Evolutionary conservation across 1,140 invertebrate species (phyloP).

Genomic region (Magallana ariakensis): DNA sequence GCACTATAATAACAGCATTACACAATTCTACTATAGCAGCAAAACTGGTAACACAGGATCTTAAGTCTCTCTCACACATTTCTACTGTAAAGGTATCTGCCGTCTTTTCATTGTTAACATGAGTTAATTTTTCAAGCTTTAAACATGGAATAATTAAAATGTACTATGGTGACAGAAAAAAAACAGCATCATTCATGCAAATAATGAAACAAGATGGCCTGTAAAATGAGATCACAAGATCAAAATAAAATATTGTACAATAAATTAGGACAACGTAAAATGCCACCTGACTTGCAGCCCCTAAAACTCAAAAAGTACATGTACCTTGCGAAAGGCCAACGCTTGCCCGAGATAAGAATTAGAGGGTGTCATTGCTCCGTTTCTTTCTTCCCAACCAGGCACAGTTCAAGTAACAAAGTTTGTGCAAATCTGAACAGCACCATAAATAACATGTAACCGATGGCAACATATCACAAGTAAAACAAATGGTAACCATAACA

Average conservation of each 20-base stretch:
- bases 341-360: too few relatives aligned
- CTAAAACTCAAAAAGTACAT: background rate
- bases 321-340: too few relatives aligned
- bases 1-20: constrained; percentile 1
- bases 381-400: background rate
- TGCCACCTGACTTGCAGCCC: constrained; percentile 3
- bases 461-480: constrained; percentile 29
- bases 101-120: background rate
- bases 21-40: background rate
- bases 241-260: constrained; percentile 8
- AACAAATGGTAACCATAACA: constrained; percentile 6
- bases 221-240: constrained; percentile 37
- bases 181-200: background rate
- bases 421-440: constrained; percentile 13
- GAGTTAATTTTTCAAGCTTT: background rate
- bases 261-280: constrained; percentile 16
- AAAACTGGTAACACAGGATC: background rate
- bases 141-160: background rate
- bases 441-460: constrained; percentile 18
- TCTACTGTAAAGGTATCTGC: background rate
- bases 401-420: background rate
- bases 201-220: constrained; percentile 23
- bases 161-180: too few relatives aligned
- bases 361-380: background rate
- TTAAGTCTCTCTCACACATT: background rate